Evolutionary conservation across 1,140 invertebrate genomes (phyloP).

Genomic region (Sinonovacula constricta): DNA sequence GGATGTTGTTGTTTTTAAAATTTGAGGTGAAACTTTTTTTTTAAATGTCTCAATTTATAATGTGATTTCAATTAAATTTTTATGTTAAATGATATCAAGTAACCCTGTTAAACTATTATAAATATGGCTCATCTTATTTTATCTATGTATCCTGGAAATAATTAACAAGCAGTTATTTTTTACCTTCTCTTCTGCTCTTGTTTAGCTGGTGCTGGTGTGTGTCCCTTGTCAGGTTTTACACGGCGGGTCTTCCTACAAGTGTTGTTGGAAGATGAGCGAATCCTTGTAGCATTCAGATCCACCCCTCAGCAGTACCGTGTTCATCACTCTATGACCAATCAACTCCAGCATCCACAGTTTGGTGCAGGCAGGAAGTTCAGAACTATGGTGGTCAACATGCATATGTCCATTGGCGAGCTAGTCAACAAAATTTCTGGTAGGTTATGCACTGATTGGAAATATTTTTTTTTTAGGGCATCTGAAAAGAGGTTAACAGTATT

Average conservation of each 20-base stretch:
- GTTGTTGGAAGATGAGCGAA: constrained; percentile 90
- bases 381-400: constrained; percentile 86
- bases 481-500: too few relatives aligned
- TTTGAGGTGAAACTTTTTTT: too few relatives aligned
- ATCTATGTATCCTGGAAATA: too few relatives aligned
- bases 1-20: too few relatives aligned
- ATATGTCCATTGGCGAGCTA: constrained; percentile 84
- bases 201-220: constrained; percentile 21
- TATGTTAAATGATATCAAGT: too few relatives aligned
- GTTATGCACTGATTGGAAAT: too few relatives aligned
- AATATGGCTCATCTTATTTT: too few relatives aligned
- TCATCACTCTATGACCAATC: constrained; percentile 22
- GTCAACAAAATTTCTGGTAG: constrained; percentile 82
- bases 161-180: too few relatives aligned
- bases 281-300: constrained; percentile 81
- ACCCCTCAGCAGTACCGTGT: constrained; percentile 52
- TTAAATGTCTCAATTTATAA: too few relatives aligned
- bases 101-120: too few relatives aligned
- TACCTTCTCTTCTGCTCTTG: not conserved
- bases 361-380: constrained; percentile 83
- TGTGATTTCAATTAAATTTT: too few relatives aligned
- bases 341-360: constrained; percentile 75
- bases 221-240: constrained; percentile 90
- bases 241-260: constrained; percentile 90
- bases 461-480: too few relatives aligned